Conservation (phyloP, 2,797 vertebrate genomes). For the Tragelaphus oryx region DNA sequence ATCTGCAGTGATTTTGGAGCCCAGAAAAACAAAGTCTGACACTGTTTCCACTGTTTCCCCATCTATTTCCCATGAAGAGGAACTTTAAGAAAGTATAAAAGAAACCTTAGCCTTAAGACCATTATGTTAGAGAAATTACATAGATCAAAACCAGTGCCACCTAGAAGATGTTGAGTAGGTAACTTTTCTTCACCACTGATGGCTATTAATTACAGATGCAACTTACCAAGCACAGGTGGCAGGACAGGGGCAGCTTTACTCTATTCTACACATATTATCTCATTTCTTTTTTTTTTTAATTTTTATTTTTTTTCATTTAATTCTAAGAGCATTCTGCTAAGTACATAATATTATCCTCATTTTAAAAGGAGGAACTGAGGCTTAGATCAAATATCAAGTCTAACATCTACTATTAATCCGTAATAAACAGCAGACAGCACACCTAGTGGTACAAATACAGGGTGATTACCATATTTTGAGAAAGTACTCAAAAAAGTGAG, state of each 20-base stretch:
- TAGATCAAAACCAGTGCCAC: neutral
- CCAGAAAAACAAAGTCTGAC: no score
- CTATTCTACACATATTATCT: neutral
- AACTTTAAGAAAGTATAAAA: neutral
- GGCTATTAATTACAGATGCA: neutral
- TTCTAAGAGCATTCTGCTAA: neutral
- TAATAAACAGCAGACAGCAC: neutral
- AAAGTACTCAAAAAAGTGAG: neutral
- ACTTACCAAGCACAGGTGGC: neutral
- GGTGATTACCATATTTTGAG: neutral
- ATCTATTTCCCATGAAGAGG: no score
- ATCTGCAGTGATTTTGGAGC: no score
- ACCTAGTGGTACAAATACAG: neutral
- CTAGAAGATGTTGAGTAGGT: neutral
- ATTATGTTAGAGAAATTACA: neutral
- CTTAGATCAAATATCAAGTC: neutral
- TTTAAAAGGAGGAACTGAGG: slow-evolving; percentile 1
- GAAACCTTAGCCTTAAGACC: neutral
- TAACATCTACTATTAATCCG: neutral
- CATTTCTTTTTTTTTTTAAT: neutral
- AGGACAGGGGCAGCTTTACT: neutral
- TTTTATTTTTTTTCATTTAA: neutral
- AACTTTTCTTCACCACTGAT: neutral
- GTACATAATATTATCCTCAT: neutral
- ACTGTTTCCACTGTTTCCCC: no score